These are phyloP conservation scores for Tamias sibiricus DNA, from an alignment of 2,113 vertebrate species.

Conservation along the genomic window DNA sequence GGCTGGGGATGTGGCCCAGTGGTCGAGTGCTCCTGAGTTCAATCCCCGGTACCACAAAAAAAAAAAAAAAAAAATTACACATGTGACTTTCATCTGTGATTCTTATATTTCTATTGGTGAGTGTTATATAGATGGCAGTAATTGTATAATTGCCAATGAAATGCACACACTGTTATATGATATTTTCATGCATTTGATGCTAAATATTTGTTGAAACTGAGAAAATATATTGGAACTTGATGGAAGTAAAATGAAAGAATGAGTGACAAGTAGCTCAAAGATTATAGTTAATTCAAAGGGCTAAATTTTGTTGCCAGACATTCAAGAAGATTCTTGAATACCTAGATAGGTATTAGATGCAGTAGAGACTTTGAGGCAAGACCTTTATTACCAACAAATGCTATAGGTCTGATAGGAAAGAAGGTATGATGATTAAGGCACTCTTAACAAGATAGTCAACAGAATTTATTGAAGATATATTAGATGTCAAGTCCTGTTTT, in stretches of 20 bases:
- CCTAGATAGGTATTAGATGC: background rate
- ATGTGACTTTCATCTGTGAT: background rate
- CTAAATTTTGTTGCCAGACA: background rate
- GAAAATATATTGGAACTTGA: background rate
- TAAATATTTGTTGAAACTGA: slow-evolving; percentile 31
- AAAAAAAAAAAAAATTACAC: background rate
- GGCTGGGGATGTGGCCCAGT: too few relatives aligned
- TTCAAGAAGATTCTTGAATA: background rate
- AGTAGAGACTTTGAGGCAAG: background rate
- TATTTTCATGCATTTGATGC: background rate
- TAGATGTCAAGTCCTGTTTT: background rate
- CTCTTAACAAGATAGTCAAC: background rate
- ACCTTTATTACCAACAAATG: background rate
- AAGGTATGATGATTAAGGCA: background rate
- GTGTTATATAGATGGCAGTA: background rate
- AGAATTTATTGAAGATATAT: background rate
- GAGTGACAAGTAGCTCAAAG: background rate
- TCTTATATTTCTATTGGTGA: background rate
- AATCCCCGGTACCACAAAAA: too few relatives aligned
- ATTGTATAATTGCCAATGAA: background rate
- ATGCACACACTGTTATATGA: background rate
- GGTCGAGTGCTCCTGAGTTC: too few relatives aligned
- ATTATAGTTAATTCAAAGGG: background rate
- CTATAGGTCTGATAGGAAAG: background rate
- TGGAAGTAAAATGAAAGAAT: background rate